These are phyloP conservation scores for Rhadina sibilatrix DNA, from an alignment of 2,113 vertebrate species.

Conservation along the genomic window DNA sequence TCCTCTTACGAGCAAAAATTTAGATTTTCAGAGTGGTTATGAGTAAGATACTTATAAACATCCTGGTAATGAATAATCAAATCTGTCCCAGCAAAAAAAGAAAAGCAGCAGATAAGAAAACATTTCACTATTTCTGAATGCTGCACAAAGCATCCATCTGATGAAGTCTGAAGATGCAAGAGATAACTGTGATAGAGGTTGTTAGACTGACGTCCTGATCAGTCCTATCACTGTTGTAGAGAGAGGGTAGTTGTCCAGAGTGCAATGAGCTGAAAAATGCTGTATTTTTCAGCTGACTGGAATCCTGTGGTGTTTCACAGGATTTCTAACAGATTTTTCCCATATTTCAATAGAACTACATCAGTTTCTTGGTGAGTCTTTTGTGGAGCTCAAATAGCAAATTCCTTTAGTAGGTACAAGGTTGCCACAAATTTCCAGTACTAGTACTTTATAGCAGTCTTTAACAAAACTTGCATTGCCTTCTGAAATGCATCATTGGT, in stretches of 20 bases:
- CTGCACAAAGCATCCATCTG: background rate
- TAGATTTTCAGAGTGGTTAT: background rate
- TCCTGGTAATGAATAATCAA: background rate
- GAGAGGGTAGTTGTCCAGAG: background rate
- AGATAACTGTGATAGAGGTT: background rate
- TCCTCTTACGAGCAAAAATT: background rate
- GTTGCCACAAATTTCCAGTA: background rate
- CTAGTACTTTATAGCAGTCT: background rate
- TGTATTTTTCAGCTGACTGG: background rate
- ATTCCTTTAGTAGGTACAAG: background rate
- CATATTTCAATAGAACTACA: background rate
- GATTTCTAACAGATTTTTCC: constrained; percentile 3
- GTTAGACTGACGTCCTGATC: background rate
- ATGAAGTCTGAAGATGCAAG: background rate
- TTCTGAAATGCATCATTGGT: background rate
- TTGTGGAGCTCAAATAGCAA: background rate
- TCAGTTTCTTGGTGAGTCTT: background rate
- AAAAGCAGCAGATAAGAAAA: background rate
- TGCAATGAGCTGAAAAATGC: constrained; percentile 11
- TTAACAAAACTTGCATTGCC: background rate
- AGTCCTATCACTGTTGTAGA: background rate
- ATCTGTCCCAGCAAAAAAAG: background rate
- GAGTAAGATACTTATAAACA: background rate
- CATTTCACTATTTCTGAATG: background rate
- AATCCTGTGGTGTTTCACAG: background rate